Percentiles rank a stretch among this genome's conserved stretches.
phyloP scores from a whole-genome alignment of 2,113 vertebrate genomes.

The Pipa parva region DNA sequence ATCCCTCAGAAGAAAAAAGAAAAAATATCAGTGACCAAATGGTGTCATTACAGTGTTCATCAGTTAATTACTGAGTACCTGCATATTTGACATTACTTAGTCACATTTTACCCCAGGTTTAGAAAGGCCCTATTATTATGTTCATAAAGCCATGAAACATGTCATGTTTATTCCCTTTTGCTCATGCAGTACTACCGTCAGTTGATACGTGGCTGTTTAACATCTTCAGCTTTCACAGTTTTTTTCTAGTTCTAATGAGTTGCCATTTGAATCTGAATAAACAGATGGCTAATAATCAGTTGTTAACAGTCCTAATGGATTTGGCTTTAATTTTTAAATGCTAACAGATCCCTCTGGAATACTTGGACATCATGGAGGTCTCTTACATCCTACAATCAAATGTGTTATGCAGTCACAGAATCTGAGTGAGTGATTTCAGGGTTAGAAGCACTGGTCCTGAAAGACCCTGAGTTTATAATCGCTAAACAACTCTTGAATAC shows the following conservation, averaged over 20 bases:
- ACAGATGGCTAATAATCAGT: slow-evolving; percentile 41
- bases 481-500: neutral
- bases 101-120: neutral
- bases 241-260: slow-evolving; percentile 21
- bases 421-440: slow-evolving; percentile 5
- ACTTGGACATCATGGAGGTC: slow-evolving; percentile 13
- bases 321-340: slow-evolving; percentile 32
- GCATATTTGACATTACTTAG: neutral
- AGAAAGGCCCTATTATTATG: slow-evolving; percentile 5
- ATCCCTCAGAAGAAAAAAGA: neutral
- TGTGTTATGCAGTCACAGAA: neutral
- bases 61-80: neutral
- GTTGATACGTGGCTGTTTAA: slow-evolving; percentile 14
- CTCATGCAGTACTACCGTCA: neutral
- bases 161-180: slow-evolving; percentile 26
- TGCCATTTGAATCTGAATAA: slow-evolving; percentile 33
- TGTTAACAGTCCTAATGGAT: slow-evolving; percentile 19
- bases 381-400: slow-evolving; percentile 13
- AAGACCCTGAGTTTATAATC: neutral
- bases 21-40: neutral
- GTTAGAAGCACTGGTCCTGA: neutral
- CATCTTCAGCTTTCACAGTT: slow-evolving; percentile 1
- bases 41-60: neutral
- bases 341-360: slow-evolving; percentile 19
- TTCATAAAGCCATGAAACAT: slow-evolving; percentile 25